Percentiles rank a stretch among this genome's conserved stretches.
These are phyloP conservation scores for Nycteola revayana DNA, from an alignment of 2,888 invertebrate genomes.

Conservation along the genomic window DNA sequence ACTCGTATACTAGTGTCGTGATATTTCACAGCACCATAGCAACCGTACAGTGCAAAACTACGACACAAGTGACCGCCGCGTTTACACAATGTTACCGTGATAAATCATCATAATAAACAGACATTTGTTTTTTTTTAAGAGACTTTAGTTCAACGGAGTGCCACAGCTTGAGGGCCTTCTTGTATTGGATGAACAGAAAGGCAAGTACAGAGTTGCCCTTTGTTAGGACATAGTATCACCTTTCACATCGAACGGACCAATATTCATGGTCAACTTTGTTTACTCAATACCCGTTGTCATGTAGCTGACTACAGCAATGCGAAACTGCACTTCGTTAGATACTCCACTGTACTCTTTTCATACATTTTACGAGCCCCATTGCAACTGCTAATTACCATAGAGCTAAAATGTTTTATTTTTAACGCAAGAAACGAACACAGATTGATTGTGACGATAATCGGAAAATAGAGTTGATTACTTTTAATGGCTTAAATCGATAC, in stretches of 20 bases:
- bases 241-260: slow-evolving; percentile 35
- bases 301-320: slow-evolving; percentile 7
- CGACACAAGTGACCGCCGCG: slow-evolving; percentile 68
- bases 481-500: slow-evolving; percentile 18
- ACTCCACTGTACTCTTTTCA: slow-evolving; percentile 3
- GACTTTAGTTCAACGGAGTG: slow-evolving; percentile 59
- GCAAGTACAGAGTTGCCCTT: slow-evolving; percentile 67
- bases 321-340: too few relatives aligned
- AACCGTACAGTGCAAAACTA: slow-evolving; percentile 65
- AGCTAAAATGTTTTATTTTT: too few relatives aligned
- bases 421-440: too few relatives aligned
- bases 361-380: too few relatives aligned
- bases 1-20: slow-evolving; percentile 47
- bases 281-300: slow-evolving; percentile 41
- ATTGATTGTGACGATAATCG: too few relatives aligned
- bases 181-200: slow-evolving; percentile 79
- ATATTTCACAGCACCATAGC: slow-evolving; percentile 57
- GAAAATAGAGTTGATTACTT: too few relatives aligned
- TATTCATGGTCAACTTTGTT: slow-evolving; percentile 58
- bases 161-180: slow-evolving; percentile 63
- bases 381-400: too few relatives aligned
- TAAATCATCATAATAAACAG: slow-evolving; percentile 45
- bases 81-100: slow-evolving; percentile 65
- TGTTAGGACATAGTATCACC: slow-evolving; percentile 49
- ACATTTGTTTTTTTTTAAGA: slow-evolving; percentile 41